These are phyloP conservation scores for Drosophila rhopaloa DNA, from an alignment of 1,140 invertebrate genomes.

Conservation along the genomic window DNA sequence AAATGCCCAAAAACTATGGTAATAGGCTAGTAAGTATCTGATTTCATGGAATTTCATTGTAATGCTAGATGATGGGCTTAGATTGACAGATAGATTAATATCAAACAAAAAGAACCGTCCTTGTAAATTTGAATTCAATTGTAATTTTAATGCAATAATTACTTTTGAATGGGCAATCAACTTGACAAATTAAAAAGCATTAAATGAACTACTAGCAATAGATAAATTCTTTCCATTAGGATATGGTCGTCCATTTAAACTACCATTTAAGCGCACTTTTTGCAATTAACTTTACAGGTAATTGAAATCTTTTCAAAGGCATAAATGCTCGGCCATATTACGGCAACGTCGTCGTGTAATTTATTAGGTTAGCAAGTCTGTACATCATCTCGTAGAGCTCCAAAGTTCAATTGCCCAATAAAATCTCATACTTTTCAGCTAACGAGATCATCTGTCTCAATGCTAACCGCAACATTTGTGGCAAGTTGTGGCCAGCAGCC, in stretches of 20 bases:
- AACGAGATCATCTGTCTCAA: constrained; percentile 56
- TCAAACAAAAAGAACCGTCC: no score
- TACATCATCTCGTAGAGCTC: constrained; percentile 1
- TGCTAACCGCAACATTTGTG: constrained; percentile 58
- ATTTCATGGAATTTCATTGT: no score
- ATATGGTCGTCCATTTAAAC: constrained; percentile 1
- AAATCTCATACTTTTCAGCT: constrained; percentile 36
- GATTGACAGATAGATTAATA: no score
- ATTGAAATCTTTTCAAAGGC: constrained; percentile 18
- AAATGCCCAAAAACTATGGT: no score
- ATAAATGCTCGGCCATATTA: constrained; percentile 4
- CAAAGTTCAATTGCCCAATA: constrained; percentile 31
- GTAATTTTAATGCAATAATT: not conserved
- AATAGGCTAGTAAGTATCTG: no score
- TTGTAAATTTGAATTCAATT: no score
- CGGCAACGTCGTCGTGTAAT: not conserved
- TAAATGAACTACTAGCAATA: not conserved
- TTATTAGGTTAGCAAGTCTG: constrained; percentile 24
- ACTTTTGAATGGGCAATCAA: not conserved
- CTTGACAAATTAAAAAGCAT: not conserved
- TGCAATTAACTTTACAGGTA: constrained; percentile 14
- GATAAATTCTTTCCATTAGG: constrained; percentile 6
- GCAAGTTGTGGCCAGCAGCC: constrained; percentile 31
- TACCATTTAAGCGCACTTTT: constrained; percentile 9
- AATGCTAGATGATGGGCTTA: no score